Evolutionary conservation across 2,888 invertebrate genomes (phyloP), one percentile per base, ranked within the genome.

Genomic region (Lepas anatifera): DNA sequence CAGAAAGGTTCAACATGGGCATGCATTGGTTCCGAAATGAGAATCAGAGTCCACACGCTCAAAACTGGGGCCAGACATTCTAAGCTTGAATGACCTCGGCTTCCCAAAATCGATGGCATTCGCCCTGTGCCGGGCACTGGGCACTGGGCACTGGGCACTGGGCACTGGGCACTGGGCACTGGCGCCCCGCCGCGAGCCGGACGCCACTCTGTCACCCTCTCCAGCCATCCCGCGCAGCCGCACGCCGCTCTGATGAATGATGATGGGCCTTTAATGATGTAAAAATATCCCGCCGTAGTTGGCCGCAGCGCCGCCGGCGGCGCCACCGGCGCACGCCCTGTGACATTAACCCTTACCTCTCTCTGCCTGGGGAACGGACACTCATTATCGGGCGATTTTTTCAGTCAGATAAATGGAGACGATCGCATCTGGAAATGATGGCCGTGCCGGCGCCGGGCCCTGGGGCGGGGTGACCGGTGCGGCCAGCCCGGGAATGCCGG

Each of bases 231-330:
- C 18, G 25, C 58, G 32, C 58, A 35, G 32, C 32, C 32, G 35
- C 58, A 58, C n/a, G n/a, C n/a, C n/a, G n/a, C n/a, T 35, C 58
- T 58, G 58, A 58, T 58, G 58, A 58, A 58, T 58, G 58, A 58
- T 58, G 58, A 58, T 58, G 58, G 58, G 18, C 58, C 58, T 58
- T 58, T 58, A 58, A 58, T 58, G 58, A 58, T 58, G 58, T 58
- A 58, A 58, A 58, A 58, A 58, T 58, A 58, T 58, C 58, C 25
- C 35, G 16, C 10, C 16, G 32, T 35, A 35, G 22, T 58, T 22
- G 6, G 32, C 58, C 16, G 35, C 8, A 22, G 58, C 10, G 32
- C 18, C 32, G 58, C 58, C 35, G 35, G 16, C 8, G 35, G 58
- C 35, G 58, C 22, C 35, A 6, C 35, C 58, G 22, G n/a, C n/a